Percentiles rank a stretch among this genome's conserved stretches.
Conservation (phyloP, 2,888 invertebrate genomes). For the Timandra comae region DNA sequence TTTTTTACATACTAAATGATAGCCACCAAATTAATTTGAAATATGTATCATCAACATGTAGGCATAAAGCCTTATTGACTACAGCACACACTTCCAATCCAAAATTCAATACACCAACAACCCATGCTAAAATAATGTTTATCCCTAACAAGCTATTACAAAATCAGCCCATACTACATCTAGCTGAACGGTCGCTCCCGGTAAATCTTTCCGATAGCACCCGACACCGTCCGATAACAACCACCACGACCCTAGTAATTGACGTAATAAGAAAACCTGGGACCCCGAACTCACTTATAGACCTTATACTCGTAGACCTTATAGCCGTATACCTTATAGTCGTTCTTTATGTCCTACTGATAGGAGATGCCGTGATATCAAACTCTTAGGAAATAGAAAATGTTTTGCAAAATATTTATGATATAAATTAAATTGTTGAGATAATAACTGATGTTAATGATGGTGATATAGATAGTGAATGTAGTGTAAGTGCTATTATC, state of each 20-base stretch:
- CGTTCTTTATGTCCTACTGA: slow-evolving; percentile 30
- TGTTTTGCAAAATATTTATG: background rate
- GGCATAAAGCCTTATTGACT: no score
- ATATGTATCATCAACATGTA: no score
- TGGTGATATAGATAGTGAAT: no score
- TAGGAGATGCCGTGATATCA: no score
- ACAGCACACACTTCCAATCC: no score
- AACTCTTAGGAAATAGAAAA: slow-evolving; percentile 2
- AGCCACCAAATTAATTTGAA: no score
- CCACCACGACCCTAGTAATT: slow-evolving; percentile 61
- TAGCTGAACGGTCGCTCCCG: slow-evolving; percentile 32
- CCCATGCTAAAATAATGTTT: background rate
- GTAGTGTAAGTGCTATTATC: no score
- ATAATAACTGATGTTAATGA: no score
- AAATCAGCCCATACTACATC: background rate
- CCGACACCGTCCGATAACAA: slow-evolving; percentile 50
- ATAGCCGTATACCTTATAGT: slow-evolving; percentile 36
- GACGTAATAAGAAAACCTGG: slow-evolving; percentile 59
- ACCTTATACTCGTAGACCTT: no score
- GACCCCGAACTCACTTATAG: slow-evolving; percentile 8
- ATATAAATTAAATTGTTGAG: background rate
- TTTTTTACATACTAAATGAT: no score
- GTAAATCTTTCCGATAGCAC: slow-evolving; percentile 64
- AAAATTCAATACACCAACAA: no score
- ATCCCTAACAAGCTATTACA: background rate